phyloP scores from a whole-genome alignment of 2,888 invertebrate species.

The Parthenolecanium corni region DNA sequence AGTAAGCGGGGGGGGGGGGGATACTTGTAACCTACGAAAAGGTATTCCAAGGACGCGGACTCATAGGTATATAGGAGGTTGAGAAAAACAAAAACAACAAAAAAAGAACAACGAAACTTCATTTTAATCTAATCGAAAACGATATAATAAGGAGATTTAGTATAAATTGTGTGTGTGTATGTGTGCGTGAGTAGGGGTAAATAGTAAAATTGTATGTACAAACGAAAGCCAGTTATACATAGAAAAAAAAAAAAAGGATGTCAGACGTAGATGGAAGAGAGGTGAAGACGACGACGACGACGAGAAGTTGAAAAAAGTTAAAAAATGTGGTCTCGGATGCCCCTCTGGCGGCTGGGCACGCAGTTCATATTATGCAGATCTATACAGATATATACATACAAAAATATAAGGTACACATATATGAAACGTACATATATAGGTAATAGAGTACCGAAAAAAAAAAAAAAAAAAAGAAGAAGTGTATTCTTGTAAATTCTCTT shows the following conservation, averaged over 20 bases:
- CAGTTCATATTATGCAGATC: neutral
- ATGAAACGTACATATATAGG: neutral
- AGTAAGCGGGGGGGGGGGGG: no score
- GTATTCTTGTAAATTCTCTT: conserved; percentile 25
- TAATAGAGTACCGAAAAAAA: neutral
- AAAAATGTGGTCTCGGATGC: conserved; percentile 19
- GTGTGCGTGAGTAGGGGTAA: no score
- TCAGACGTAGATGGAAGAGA: neutral
- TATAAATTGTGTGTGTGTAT: no score
- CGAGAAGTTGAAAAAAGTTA: neutral
- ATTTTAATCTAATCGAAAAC: neutral
- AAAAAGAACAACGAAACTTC: no score
- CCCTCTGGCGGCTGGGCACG: neutral
- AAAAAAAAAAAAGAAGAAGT: conserved; percentile 1
- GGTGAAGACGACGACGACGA: neutral
- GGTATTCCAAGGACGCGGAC: conserved; percentile 10
- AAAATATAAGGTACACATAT: no score
- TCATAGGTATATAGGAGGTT: neutral
- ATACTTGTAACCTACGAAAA: neutral
- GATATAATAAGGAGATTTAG: conserved; percentile 27
- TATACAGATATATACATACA: no score
- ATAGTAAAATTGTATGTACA: neutral
- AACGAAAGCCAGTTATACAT: neutral
- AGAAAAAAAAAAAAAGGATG: neutral
- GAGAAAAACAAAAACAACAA: no score